phyloP scores from a whole-genome alignment of 2,888 invertebrate genomes.

The Liopterus haemorrhoidalis region DNA sequence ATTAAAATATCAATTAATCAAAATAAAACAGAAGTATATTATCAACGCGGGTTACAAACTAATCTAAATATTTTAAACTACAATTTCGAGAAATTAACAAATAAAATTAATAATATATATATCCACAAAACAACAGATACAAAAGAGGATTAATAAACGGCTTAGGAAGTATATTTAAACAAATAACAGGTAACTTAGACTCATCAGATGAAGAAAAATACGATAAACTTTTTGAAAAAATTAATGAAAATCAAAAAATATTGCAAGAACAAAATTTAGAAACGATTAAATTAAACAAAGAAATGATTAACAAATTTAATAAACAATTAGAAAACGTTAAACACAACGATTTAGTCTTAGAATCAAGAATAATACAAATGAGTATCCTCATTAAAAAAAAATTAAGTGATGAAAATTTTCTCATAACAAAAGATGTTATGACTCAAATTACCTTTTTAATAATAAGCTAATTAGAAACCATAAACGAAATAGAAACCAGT shows the following conservation, averaged over 20 bases:
- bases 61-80: slow-evolving; percentile 1
- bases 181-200: neutral
- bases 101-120: neutral
- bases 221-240: slow-evolving; percentile 1
- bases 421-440: neutral
- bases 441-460: neutral
- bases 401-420: neutral
- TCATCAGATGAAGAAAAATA: neutral
- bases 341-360: slow-evolving; percentile 1
- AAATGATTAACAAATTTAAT: slow-evolving; percentile 2
- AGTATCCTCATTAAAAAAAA: neutral
- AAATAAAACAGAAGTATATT: neutral
- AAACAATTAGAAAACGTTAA: neutral
- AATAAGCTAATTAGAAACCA: neutral
- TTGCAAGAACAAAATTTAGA: slow-evolving; percentile 1
- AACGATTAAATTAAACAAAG: neutral
- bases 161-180: slow-evolving; percentile 1
- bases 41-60: neutral
- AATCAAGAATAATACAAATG: neutral
- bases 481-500: slow-evolving; percentile 1
- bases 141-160: slow-evolving; percentile 4
- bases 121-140: neutral
- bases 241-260: slow-evolving; percentile 3
- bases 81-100: neutral
- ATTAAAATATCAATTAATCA: neutral